phyloP scores from a whole-genome alignment of 23 tunicate genomes.

The Ciona savignyi region DNA sequence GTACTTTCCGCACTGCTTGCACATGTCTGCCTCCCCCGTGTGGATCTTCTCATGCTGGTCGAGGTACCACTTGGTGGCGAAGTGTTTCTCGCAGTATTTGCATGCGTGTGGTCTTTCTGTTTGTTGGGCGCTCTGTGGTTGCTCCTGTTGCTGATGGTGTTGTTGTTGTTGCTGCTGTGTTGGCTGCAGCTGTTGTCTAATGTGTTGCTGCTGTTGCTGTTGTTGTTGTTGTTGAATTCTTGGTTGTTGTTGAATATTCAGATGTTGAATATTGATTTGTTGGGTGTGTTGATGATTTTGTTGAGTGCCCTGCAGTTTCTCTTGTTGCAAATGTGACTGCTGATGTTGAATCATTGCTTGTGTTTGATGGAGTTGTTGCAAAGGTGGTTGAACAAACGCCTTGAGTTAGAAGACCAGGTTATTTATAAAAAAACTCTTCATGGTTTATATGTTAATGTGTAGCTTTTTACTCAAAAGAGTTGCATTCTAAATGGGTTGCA shows the following conservation, averaged over 20 bases:
- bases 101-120: slow-evolving; percentile 54
- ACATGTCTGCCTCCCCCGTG: slow-evolving; percentile 90
- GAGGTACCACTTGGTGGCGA: slow-evolving; percentile 89
- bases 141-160: slow-evolving; percentile 2
- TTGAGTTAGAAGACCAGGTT: background rate
- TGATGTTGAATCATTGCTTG: slow-evolving; percentile 18
- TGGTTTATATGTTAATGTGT: too few species aligned
- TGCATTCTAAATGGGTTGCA: too few species aligned
- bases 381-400: too few species aligned
- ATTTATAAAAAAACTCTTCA: too few species aligned
- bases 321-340: slow-evolving; percentile 1
- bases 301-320: too few species aligned
- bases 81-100: slow-evolving; percentile 74
- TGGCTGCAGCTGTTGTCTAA: background rate
- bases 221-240: slow-evolving; percentile 6
- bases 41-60: slow-evolving; percentile 91
- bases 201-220: slow-evolving; percentile 5
- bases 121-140: background rate
- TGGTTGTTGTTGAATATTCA: slow-evolving; percentile 21
- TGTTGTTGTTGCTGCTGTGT: slow-evolving; percentile 6
- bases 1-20: slow-evolving; percentile 65
- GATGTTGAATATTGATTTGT: too few species aligned
- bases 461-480: too few species aligned
- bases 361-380: slow-evolving; percentile 33
- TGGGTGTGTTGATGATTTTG: too few species aligned